phyloP scores from a whole-genome alignment of 92 coral and sea anemone genomes.

The Chrysogorgia sp. region DNA sequence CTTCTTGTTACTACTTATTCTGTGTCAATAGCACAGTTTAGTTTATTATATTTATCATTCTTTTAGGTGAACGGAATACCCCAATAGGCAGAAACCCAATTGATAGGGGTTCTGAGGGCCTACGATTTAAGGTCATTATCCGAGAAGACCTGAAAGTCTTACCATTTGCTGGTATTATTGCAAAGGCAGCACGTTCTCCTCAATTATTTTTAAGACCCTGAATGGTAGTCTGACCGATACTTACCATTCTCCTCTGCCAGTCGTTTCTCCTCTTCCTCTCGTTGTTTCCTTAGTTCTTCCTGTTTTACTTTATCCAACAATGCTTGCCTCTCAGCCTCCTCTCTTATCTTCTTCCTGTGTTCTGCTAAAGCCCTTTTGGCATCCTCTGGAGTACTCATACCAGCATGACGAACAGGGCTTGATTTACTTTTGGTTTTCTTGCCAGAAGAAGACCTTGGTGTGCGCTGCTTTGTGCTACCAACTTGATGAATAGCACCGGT shows the following conservation, averaged over 20 bases:
- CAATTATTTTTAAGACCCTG: neutral
- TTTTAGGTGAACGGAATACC: too few species aligned
- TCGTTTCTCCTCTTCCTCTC: constrained; percentile 88
- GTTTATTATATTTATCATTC: too few species aligned
- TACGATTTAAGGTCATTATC: too few species aligned
- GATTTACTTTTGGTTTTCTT: constrained; percentile 66
- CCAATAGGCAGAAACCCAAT: too few species aligned
- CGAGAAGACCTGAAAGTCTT: too few species aligned
- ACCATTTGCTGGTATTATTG: too few species aligned
- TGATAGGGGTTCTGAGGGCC: too few species aligned
- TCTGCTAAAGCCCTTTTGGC: constrained; percentile 95
- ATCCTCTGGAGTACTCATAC: constrained; percentile 79
- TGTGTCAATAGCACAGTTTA: too few species aligned
- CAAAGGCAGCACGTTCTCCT: too few species aligned
- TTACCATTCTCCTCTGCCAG: constrained; percentile 77
- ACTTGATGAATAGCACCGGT: constrained; percentile 86
- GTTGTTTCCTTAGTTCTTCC: constrained; percentile 77
- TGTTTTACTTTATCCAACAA: constrained; percentile 83
- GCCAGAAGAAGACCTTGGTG: constrained; percentile 46
- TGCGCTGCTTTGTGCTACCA: neutral
- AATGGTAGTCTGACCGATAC: neutral
- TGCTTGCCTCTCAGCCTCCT: constrained; percentile 97
- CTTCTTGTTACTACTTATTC: too few species aligned
- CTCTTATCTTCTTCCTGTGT: constrained; percentile 87
- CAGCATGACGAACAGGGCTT: constrained; percentile 85